phyloP scores from a whole-genome alignment of 92 coral and sea anemone genomes.

The Palythoa caribaeorum region DNA sequence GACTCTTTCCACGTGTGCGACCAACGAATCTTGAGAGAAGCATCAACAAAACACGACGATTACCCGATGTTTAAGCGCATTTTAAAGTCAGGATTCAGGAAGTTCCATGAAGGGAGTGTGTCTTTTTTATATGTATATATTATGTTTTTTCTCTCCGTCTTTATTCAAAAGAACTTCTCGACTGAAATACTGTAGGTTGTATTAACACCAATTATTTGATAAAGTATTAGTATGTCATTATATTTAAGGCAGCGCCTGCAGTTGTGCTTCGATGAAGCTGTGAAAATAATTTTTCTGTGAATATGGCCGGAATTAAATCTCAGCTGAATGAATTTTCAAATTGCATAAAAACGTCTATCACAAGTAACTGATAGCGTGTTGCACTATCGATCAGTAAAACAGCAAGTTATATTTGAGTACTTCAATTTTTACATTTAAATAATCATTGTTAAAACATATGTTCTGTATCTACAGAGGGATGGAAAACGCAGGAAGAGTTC shows the following conservation, averaged over 20 bases:
- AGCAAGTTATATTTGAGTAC: neutral
- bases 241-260: no score
- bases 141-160: neutral
- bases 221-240: no score
- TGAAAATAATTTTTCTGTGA: no score
- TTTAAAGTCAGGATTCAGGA: conserved; percentile 8
- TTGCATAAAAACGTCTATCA: no score
- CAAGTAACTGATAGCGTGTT: neutral
- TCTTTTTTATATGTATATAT: neutral
- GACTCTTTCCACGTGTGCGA: conserved; percentile 27
- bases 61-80: neutral
- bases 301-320: no score
- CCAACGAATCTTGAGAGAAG: conserved; percentile 15
- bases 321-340: no score
- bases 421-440: neutral
- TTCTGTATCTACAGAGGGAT: neutral
- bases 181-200: no score
- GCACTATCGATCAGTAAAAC: neutral
- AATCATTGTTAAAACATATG: neutral
- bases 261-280: no score
- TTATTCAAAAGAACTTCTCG: neutral
- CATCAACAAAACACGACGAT: neutral
- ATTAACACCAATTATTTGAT: no score
- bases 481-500: neutral
- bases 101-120: conserved; percentile 6